These are phyloP conservation scores for Sitophilus oryzae DNA, from an alignment of 1,140 invertebrate genomes.

Conservation along the genomic window DNA sequence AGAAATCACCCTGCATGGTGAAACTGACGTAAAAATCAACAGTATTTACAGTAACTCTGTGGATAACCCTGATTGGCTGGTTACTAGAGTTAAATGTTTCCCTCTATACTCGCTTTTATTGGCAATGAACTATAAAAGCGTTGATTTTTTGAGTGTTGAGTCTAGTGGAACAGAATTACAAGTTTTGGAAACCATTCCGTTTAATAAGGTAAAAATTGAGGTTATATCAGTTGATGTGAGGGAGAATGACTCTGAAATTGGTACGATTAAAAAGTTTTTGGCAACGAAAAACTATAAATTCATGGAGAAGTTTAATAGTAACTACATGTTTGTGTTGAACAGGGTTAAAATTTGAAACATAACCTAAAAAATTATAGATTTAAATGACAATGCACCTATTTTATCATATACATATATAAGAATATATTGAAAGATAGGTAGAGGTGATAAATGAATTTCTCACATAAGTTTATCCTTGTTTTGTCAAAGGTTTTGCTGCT, in stretches of 20 bases:
- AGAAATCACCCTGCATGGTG: conserved; percentile 63
- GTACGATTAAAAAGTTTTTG: conserved; percentile 40
- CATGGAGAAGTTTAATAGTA: conserved; percentile 37
- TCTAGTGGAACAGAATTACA: conserved; percentile 57
- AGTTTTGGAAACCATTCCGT: conserved; percentile 51
- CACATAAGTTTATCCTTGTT: no score
- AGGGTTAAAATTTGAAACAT: conserved; percentile 29
- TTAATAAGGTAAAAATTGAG: conserved; percentile 48
- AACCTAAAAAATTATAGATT: no score
- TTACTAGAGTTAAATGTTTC: conserved; percentile 72
- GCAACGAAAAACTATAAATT: conserved; percentile 39
- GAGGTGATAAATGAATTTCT: no score
- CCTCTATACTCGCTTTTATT: conserved; percentile 74
- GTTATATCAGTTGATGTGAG: conserved; percentile 43
- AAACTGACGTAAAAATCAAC: conserved; percentile 47
- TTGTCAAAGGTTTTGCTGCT: no score
- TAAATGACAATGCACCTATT: no score
- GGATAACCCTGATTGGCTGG: conserved; percentile 47
- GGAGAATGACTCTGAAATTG: conserved; percentile 35
- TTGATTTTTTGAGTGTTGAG: conserved; percentile 70
- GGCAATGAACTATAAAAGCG: conserved; percentile 62
- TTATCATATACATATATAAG: no score
- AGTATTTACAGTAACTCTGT: conserved; percentile 46
- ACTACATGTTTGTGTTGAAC: conserved; percentile 38
- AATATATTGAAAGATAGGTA: no score